These are phyloP conservation scores for Triplophysa yarkandensis DNA, from an alignment of 2,797 vertebrate genomes.

Conservation along the genomic window DNA sequence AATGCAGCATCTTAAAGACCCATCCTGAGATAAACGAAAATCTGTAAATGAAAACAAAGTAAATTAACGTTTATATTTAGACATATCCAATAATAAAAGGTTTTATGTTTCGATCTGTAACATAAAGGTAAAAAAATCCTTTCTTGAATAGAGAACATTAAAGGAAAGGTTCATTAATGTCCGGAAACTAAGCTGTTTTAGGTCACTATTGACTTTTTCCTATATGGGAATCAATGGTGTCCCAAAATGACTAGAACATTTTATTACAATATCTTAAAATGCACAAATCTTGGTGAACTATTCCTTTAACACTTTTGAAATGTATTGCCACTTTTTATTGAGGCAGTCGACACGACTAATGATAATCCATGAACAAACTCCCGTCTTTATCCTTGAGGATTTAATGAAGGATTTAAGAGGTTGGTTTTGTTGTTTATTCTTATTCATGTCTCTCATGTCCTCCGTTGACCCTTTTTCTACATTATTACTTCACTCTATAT, in stretches of 20 bases:
- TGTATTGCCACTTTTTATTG: not conserved
- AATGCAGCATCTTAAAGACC: not conserved
- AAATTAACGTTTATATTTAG: not conserved
- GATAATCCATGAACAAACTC: conserved; percentile 22
- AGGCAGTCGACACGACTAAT: not conserved
- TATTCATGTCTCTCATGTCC: conserved; percentile 11
- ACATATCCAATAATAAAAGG: not conserved
- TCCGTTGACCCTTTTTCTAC: conserved; percentile 7
- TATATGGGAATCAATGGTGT: too few relatives aligned
- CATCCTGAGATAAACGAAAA: not conserved
- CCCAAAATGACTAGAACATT: too few relatives aligned
- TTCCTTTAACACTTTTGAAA: too few relatives aligned
- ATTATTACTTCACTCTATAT: not conserved
- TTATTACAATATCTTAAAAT: too few relatives aligned
- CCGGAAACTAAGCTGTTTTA: too few relatives aligned
- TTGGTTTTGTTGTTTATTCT: conserved; percentile 33
- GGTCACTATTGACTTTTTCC: too few relatives aligned
- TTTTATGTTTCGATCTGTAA: too few relatives aligned
- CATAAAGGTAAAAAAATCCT: too few relatives aligned
- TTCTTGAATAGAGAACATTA: too few relatives aligned
- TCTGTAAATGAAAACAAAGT: too few relatives aligned
- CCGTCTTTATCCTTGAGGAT: conserved; percentile 28
- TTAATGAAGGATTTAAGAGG: conserved; percentile 44
- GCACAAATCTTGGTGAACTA: too few relatives aligned
- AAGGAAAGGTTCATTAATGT: too few relatives aligned